Evolutionary conservation across 1,140 invertebrate genomes (phyloP).

Genomic region (Plodia interpunctella): DNA sequence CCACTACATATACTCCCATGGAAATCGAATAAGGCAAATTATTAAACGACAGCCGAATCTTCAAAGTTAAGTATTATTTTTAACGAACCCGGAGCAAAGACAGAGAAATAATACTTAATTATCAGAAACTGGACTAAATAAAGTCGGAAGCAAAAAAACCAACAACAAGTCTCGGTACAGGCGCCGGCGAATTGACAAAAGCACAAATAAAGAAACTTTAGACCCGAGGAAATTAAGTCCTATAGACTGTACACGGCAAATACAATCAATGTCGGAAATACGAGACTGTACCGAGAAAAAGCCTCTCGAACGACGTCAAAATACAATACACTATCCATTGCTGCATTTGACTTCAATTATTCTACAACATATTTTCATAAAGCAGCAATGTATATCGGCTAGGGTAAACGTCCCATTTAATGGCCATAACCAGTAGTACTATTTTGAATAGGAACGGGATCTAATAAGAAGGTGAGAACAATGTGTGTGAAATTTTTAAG

Average conservation of each 20-base stretch:
- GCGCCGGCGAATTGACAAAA: conserved; percentile 19
- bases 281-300: conserved; percentile 20
- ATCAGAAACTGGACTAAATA: not conserved
- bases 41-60: too few relatives aligned
- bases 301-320: not conserved
- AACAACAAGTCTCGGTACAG: conserved; percentile 1
- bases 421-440: not conserved
- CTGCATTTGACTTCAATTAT: conserved; percentile 5
- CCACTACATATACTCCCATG: too few relatives aligned
- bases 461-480: conserved; percentile 17
- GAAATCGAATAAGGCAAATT: too few relatives aligned
- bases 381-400: conserved; percentile 14
- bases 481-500: conserved; percentile 25
- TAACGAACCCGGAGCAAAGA: not conserved
- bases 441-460: conserved; percentile 8
- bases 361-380: not conserved
- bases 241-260: conserved; percentile 49
- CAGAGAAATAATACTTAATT: not conserved
- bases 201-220: conserved; percentile 37
- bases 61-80: too few relatives aligned
- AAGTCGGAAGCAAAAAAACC: conserved; percentile 1
- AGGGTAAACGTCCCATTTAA: not conserved
- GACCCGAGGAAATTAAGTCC: conserved; percentile 52
- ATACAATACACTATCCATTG: conserved; percentile 22
- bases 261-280: conserved; percentile 51